Evolutionary conservation across 2,797 vertebrate species (phyloP).

Genomic region (Rhyacichthys aspro): DNA sequence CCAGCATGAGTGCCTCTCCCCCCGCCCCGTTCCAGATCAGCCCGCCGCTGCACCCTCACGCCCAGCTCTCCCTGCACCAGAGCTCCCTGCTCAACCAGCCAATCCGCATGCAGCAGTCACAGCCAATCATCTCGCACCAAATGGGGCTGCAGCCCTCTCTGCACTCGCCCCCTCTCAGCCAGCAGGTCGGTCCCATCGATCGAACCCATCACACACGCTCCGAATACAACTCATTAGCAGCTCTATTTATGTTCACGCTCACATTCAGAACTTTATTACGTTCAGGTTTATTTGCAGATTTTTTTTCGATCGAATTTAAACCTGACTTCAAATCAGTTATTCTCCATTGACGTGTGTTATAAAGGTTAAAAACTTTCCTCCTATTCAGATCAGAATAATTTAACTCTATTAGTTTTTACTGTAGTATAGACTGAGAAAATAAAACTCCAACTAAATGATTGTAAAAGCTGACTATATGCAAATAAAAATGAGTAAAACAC

Average conservation of each 20-base stretch:
- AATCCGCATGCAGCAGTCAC: slow-evolving; percentile 96
- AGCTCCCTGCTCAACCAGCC: slow-evolving; percentile 93
- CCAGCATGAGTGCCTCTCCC: slow-evolving; percentile 94
- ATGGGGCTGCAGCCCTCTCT: slow-evolving; percentile 96
- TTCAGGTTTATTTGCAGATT: background rate
- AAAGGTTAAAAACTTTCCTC: no score
- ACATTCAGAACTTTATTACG: background rate
- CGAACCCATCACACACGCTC: background rate
- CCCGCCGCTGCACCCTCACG: slow-evolving; percentile 90
- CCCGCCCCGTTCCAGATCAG: slow-evolving; percentile 95
- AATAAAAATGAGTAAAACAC: no score
- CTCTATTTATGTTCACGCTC: slow-evolving; percentile 9
- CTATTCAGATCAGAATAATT: no score
- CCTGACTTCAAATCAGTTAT: no score
- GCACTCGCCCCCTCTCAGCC: slow-evolving; percentile 92
- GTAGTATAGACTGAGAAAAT: no score
- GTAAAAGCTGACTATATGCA: no score
- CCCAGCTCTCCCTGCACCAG: slow-evolving; percentile 94
- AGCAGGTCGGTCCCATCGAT: slow-evolving; percentile 84
- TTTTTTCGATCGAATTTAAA: no score
- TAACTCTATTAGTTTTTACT: no score
- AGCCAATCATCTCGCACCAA: slow-evolving; percentile 94
- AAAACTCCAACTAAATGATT: no score
- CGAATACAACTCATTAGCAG: slow-evolving; percentile 15
- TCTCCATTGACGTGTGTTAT: no score